Conservation (phyloP, 2,888 invertebrate species). For the Polymixis flavicincta region DNA sequence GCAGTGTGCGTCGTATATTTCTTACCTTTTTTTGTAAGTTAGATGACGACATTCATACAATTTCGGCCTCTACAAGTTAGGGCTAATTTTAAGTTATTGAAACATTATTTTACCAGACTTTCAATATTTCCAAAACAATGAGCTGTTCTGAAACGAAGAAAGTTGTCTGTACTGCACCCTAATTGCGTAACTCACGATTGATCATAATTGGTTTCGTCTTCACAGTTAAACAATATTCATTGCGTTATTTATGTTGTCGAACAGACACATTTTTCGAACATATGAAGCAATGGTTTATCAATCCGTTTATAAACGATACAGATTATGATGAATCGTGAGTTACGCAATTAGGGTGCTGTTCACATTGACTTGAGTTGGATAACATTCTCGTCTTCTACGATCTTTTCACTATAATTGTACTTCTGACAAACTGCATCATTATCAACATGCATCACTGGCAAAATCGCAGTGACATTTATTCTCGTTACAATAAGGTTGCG, state of each 20-base stretch:
- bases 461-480: neutral
- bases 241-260: too few relatives aligned
- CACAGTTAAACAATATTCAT: too few relatives aligned
- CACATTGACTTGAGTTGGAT: neutral
- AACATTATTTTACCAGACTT: too few relatives aligned
- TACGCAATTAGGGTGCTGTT: too few relatives aligned
- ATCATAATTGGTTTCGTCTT: too few relatives aligned
- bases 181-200: too few relatives aligned
- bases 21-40: neutral
- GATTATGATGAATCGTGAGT: too few relatives aligned
- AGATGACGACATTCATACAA: neutral
- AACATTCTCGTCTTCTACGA: neutral
- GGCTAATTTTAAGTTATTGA: neutral
- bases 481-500: neutral
- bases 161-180: too few relatives aligned
- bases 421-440: neutral
- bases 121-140: too few relatives aligned
- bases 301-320: too few relatives aligned
- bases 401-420: neutral
- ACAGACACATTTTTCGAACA: too few relatives aligned
- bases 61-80: neutral
- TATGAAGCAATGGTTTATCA: too few relatives aligned
- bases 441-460: neutral
- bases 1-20: neutral
- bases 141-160: neutral